Base-by-base conservation (phyloP, 2,888 invertebrate genomes). In the Escarpia spicata region DNA sequence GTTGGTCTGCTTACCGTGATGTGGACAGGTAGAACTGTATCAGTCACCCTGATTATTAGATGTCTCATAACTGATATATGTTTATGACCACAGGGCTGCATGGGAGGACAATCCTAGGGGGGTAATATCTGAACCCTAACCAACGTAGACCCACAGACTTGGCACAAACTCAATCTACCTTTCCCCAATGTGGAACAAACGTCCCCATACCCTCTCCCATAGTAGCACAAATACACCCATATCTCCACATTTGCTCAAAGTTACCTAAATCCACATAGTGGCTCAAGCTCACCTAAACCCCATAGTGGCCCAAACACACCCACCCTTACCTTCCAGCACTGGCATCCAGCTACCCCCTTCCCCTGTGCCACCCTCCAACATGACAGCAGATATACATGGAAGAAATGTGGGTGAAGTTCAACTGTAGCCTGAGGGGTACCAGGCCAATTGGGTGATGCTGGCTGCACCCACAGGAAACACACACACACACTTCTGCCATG, bases 331-430 rank as follows among this genome's bases (percentile, higher is more conserved):
- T 75, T 26, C 75, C 75, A 75, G 75, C 75, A 75, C 75, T 26
- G 19, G 3, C 19, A 26, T 75, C 75, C 19, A n/a, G 75, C n/a
- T 75, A 75, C n/a, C 75, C 75, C n/a, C 19, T n/a, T 15, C 75
- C 19, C 75, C 75, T 26, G 37, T 37, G 6, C 75, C 19, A 15
- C 19, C 75, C n/a, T 19, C 60, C 60, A 60, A 4, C 15, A 15
- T 26, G 26, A 75, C 26, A 75, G 75, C 26, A 26, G 75, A 26
- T 26, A 75, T 75, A 26, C n/a, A 75, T 75, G 75, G 75, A 75
- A 75, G 75, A 75, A 75, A 75, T 75, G 75, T 75, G 26, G 75
- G 75, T 75, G 75, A 75, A 75, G 75, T 75, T 75, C 75, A 75
- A 26, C 75, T 2, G 6, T 26, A 26, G 75, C 75, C 75, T 75